Base-by-base conservation (phyloP, 2,888 invertebrate genomes). In the Watsonalla cultraria region DNA sequence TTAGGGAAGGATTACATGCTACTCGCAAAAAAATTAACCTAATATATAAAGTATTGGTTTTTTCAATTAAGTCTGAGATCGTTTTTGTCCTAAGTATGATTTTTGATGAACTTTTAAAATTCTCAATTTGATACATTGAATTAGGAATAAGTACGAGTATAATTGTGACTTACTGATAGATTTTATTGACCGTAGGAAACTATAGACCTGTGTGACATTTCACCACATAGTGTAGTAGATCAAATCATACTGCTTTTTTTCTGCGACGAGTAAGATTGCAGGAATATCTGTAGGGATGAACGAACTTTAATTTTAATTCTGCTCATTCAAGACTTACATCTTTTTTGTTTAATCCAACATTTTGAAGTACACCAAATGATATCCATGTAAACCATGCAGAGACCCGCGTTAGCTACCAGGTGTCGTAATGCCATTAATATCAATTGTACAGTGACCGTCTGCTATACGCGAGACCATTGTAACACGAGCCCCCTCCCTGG, bases 361-460 rank as follows among this genome's bases (percentile, higher is more conserved):
- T 45, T 45, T 45, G 1, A 35, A 35, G 39, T 14, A 6, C 11
- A 13, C 14, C 33, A 39, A 8, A 11, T 45, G 45, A 9, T 9
- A n/a, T 9, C 57, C 80, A 89, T 89, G 78, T 86, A 78, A 86
- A 53, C 83, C 78, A 2, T 51, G 58, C 66, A 56, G 57, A 69
- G 72, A 74, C 74, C 75, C 74, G 78, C 75, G 72, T 68, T 69
- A 65, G 82, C 64, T 72, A 82, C 88, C 90, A 90, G 90, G 90
- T 90, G 90, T 80, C 77, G 73, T 76, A 72, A 70, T 65, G 70
- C 79, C 86, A 86, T 90, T 89, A 86, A 89, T 90, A 88, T 89
- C 90, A 89, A 90, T 90, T 86, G 87, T 81, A 76, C 80, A 80
- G 64, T 86, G 85, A 81, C 90, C 86, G 80, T 82, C 76, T 76